phyloP scores from a whole-genome alignment of 2,113 vertebrate species.

The Oxyura jamaicensis region DNA sequence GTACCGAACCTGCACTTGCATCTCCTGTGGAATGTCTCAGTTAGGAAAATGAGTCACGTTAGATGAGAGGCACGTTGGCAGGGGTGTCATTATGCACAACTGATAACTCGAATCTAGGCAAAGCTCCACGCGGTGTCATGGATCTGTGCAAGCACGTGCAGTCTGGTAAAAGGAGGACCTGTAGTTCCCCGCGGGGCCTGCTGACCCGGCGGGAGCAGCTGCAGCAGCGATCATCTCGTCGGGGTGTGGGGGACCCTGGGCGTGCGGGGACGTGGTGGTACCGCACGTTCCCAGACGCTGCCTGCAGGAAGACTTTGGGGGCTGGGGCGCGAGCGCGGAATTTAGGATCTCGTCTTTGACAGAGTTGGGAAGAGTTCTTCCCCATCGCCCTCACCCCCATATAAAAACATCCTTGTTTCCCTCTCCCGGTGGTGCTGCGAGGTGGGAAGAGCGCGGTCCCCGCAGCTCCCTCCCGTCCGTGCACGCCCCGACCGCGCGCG shows the following conservation, averaged over 20 bases:
- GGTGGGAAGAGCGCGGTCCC: background rate
- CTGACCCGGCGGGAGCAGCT: background rate
- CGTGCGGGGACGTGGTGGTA: background rate
- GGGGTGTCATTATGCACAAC: background rate
- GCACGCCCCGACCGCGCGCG: background rate
- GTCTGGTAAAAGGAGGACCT: background rate
- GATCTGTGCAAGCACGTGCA: background rate
- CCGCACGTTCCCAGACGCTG: background rate
- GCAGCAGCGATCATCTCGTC: background rate
- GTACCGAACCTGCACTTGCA: background rate
- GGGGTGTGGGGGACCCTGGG: background rate
- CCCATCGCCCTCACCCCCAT: background rate
- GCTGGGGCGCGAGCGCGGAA: accelerated
- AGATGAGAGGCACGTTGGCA: background rate
- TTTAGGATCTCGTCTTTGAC: background rate
- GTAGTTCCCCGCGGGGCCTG: background rate
- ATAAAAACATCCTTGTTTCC: background rate
- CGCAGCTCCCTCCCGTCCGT: background rate
- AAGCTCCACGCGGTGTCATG: accelerated
- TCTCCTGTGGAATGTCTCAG: background rate
- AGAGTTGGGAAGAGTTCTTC: background rate
- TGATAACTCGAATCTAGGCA: background rate
- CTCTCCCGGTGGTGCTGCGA: background rate
- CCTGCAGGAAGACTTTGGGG: background rate
- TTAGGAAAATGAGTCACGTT: background rate